phyloP scores from a whole-genome alignment of 2,888 invertebrate species.

The Bellardia bayeri region DNA sequence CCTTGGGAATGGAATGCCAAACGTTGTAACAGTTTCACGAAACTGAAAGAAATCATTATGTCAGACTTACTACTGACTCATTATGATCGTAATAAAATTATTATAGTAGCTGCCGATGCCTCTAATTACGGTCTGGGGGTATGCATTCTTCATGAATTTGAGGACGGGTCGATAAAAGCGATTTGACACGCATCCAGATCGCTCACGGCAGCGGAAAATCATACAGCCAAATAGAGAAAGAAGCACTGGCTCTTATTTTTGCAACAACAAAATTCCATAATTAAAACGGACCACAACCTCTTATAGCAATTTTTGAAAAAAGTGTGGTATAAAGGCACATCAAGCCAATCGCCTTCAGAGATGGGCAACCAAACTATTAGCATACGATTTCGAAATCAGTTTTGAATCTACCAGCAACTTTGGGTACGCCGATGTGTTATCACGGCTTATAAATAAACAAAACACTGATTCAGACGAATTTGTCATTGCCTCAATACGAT shows the following conservation, averaged over 20 bases:
- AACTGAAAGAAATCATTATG: constrained; percentile 28
- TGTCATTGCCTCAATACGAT: no score
- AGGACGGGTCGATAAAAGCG: constrained; percentile 77
- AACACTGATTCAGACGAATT: constrained; percentile 3
- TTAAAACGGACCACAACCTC: constrained; percentile 76
- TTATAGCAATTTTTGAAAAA: constrained; percentile 20
- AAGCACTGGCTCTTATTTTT: no score
- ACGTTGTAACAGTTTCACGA: constrained; percentile 38
- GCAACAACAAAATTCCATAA: constrained; percentile 71
- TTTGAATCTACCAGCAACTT: constrained; percentile 24
- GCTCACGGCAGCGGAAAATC: constrained; percentile 75
- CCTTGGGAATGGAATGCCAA: constrained; percentile 40
- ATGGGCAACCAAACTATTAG: constrained; percentile 32
- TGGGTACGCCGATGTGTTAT: constrained; percentile 7
- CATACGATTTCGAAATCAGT: constrained; percentile 20
- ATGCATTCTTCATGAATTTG: constrained; percentile 71
- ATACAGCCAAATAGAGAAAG: constrained; percentile 73
- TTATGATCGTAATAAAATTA: constrained; percentile 64
- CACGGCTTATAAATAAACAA: constrained; percentile 28
- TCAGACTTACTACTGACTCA: constrained; percentile 64
- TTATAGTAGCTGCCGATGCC: constrained; percentile 71
- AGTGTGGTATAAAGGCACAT: constrained; percentile 9
- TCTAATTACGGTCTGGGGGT: constrained; percentile 71
- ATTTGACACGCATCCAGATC: constrained; percentile 76
- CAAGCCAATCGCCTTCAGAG: constrained; percentile 16